These are phyloP conservation scores for Ambastaia sidthimunki DNA, from an alignment of 2,797 vertebrate genomes.

Conservation along the genomic window DNA sequence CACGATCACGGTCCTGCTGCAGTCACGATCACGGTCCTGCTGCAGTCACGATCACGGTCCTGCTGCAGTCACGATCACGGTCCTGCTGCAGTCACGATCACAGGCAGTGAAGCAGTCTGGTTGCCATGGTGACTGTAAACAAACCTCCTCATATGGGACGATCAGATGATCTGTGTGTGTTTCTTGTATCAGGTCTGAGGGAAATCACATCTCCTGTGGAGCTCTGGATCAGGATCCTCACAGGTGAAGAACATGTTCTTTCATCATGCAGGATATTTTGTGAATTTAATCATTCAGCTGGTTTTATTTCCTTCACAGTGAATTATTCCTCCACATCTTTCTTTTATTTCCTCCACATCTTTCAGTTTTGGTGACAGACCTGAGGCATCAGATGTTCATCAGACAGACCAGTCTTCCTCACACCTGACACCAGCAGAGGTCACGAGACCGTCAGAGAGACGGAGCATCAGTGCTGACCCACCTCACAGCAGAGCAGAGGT, in stretches of 20 bases:
- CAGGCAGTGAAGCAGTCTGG: neutral
- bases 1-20: too few species aligned
- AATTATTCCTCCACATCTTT: neutral
- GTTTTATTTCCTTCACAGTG: neutral
- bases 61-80: too few species aligned
- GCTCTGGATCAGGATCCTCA: neutral
- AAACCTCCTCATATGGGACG: neutral
- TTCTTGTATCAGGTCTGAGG: slow-evolving; percentile 4
- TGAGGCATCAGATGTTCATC: slow-evolving; percentile 23
- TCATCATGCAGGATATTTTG: neutral
- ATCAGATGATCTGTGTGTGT: neutral
- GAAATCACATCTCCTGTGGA: neutral
- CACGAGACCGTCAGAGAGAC: slow-evolving; percentile 46
- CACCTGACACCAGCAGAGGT: slow-evolving; percentile 45
- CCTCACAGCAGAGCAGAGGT: slow-evolving; percentile 41
- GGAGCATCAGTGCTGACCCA: slow-evolving; percentile 22
- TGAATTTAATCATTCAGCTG: neutral
- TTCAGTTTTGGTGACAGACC: neutral
- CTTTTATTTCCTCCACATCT: neutral
- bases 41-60: too few species aligned
- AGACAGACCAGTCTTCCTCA: slow-evolving; percentile 30
- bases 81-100: neutral
- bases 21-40: too few species aligned
- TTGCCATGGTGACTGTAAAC: neutral
- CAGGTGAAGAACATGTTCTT: neutral